phyloP scores from a whole-genome alignment of 23 tunicate genomes.

The Ascidia mentula region DNA sequence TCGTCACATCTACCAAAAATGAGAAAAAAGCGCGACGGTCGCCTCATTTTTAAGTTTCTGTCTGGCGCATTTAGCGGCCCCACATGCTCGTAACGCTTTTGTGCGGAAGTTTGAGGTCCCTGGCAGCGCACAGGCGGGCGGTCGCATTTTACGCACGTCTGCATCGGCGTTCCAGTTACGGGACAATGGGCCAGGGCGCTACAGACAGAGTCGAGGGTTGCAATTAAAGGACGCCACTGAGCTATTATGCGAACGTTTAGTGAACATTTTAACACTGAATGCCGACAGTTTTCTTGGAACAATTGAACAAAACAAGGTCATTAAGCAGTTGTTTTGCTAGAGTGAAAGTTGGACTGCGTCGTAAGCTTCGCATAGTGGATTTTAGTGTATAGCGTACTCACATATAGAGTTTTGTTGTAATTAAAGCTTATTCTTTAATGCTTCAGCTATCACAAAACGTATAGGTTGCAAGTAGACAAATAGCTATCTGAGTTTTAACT shows the following conservation, averaged over 20 bases:
- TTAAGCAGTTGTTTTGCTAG: background rate
- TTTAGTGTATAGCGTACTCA: too few species aligned
- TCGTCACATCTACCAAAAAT: too few species aligned
- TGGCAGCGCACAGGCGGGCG: background rate
- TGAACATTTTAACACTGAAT: constrained; percentile 2
- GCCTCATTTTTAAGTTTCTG: too few species aligned
- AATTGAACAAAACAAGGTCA: background rate
- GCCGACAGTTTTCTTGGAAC: background rate
- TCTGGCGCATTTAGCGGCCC: too few species aligned
- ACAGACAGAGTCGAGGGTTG: background rate
- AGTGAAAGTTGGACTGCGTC: constrained; percentile 1
- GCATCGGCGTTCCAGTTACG: background rate
- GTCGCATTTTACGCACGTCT: background rate
- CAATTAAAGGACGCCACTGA: constrained; percentile 5
- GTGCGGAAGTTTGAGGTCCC: background rate
- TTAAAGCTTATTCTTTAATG: too few species aligned
- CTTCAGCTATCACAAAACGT: too few species aligned
- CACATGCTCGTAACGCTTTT: too few species aligned
- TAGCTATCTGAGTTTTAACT: too few species aligned
- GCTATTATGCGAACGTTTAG: background rate
- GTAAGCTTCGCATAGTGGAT: too few species aligned
- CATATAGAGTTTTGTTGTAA: too few species aligned
- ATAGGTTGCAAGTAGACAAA: too few species aligned
- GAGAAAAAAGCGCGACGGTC: too few species aligned
- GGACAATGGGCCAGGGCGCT: background rate